Percentiles rank a stretch among this genome's conserved stretches.
These are phyloP conservation scores for Craseonycteris thonglongyai DNA, from an alignment of 2,113 vertebrate species.

Conservation along the genomic window DNA sequence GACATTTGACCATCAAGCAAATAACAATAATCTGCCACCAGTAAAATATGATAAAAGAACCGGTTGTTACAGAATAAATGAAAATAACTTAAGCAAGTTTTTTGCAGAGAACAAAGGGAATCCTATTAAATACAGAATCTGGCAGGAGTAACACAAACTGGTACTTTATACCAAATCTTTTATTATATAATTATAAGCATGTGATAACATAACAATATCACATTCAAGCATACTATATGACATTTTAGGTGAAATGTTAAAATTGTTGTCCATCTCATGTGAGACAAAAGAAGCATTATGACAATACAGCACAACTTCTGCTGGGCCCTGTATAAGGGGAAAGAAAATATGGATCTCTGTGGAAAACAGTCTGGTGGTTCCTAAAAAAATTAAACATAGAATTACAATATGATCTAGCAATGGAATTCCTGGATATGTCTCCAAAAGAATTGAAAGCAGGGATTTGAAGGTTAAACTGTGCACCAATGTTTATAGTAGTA, in stretches of 20 bases:
- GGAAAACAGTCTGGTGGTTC: not conserved
- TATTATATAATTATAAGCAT: no score
- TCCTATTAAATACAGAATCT: not conserved
- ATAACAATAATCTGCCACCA: not conserved
- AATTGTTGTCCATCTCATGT: no score
- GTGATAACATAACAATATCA: no score
- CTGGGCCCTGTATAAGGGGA: no score
- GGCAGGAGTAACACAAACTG: no score
- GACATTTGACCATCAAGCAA: not conserved
- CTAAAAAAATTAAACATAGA: not conserved
- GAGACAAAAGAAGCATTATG: no score
- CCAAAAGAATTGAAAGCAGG: not conserved
- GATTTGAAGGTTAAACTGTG: not conserved
- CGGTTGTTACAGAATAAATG: not conserved
- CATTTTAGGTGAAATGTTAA: no score
- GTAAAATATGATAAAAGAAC: not conserved
- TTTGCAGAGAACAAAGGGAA: not conserved
- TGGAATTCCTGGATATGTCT: not conserved
- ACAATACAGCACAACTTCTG: no score
- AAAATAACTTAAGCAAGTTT: not conserved
- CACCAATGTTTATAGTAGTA: not conserved
- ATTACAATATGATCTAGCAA: not conserved
- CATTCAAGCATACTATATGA: no score
- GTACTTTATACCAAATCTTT: no score
- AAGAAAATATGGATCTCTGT: not conserved